Conservation (phyloP, 2,888 invertebrate species). For the Erpobdella octoculata region DNA sequence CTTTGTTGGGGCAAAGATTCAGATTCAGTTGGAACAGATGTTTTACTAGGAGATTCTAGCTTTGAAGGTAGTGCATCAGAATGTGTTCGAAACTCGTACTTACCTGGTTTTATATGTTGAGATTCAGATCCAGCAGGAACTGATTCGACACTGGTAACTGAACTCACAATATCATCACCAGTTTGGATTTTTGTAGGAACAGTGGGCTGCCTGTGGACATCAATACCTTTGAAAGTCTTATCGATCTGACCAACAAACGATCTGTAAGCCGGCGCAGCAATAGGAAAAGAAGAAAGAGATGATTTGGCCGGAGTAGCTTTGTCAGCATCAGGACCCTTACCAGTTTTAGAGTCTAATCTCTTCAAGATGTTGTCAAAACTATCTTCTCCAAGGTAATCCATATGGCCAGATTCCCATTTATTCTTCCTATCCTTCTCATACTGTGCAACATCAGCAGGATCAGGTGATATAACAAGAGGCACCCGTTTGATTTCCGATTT, state of each 20-base stretch:
- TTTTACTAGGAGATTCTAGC: no score
- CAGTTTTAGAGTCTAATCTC: not conserved
- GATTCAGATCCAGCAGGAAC: no score
- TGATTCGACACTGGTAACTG: no score
- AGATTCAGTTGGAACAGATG: no score
- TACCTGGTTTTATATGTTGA: no score
- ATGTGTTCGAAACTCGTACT: no score
- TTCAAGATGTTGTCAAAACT: conserved; percentile 10
- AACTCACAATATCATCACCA: no score
- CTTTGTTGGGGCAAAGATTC: no score
- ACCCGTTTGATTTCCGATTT: not conserved
- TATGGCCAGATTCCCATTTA: conserved; percentile 17
- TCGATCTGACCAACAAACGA: not conserved
- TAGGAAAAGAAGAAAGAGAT: not conserved
- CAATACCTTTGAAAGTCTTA: no score
- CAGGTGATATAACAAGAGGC: not conserved
- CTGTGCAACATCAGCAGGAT: not conserved
- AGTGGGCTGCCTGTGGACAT: no score
- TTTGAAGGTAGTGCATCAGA: no score
- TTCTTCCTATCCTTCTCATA: not conserved
- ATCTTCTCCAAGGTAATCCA: conserved; percentile 14
- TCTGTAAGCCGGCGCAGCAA: not conserved
- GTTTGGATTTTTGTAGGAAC: no score
- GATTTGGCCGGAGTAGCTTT: not conserved
- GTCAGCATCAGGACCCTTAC: not conserved